Conservation (phyloP, 1,140 invertebrate species). For the Drosophila malerkotliana region DNA sequence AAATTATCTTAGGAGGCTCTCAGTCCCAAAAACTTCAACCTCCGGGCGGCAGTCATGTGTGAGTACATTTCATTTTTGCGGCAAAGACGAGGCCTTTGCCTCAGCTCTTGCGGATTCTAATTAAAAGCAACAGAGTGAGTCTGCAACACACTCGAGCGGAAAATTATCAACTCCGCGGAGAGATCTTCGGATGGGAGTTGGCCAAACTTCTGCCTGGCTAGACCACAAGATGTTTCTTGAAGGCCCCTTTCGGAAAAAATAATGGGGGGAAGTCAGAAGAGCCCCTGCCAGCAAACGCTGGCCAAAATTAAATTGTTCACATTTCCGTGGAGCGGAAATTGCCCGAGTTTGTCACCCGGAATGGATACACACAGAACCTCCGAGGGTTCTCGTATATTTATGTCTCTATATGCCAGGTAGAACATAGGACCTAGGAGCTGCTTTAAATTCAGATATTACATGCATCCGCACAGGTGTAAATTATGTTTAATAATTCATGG, state of each 20-base stretch:
- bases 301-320: conserved; percentile 74
- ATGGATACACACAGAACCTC: conserved; percentile 19
- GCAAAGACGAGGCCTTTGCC: conserved; percentile 16
- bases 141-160: conserved; percentile 59
- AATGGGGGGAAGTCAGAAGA: neutral
- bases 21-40: neutral
- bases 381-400: neutral
- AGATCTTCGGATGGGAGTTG: conserved; percentile 37
- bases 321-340: conserved; percentile 77
- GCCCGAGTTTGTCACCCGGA: conserved; percentile 70
- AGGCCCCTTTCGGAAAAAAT: conserved; percentile 10
- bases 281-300: conserved; percentile 6
- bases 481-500: conserved; percentile 68
- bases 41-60: conserved; percentile 22
- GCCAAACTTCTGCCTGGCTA: conserved; percentile 58
- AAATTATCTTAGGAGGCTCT: conserved; percentile 51
- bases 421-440: conserved; percentile 21
- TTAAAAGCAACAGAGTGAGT: conserved; percentile 61
- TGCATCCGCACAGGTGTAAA: conserved; percentile 63
- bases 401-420: neutral
- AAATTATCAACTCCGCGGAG: conserved; percentile 73
- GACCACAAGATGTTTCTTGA: conserved; percentile 41
- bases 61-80: conserved; percentile 53
- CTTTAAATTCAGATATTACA: conserved; percentile 36
- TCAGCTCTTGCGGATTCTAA: conserved; percentile 69